Base-by-base conservation (phyloP, 2,113 vertebrate genomes). In the Hiodon tergisus region DNA sequence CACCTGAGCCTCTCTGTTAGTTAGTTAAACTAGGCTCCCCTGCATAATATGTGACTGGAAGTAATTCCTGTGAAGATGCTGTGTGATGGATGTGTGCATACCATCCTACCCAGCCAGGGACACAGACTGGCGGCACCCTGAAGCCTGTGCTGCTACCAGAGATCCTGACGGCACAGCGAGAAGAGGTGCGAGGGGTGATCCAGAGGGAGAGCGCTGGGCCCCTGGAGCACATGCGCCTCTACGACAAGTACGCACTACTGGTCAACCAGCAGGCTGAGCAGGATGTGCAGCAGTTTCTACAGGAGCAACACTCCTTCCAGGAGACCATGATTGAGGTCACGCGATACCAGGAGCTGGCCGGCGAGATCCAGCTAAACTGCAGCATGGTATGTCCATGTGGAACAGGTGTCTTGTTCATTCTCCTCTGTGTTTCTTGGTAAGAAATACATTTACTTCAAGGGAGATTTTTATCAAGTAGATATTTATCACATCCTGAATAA, bases 111-210 rank as follows among this genome's bases (percentile, higher is more conserved):
- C 76, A 94, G 91, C 85, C 88, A 76, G 82, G 83, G 65, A 78
- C 72, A 47, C 83, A 85, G n/a, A 63, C 16, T 31, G 79, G 69
- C 54, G 85, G 78, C 62, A 86, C 31, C 57, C 79, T 98, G 76
- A 93, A 89, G 71, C 95, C 94, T 8, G 66, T 92, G 31, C 85
- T 96, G 75, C 88, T 93, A 14, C 81, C 88, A 14, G 93, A 94
- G 81, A 87, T 95, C 71, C 31, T 96, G 0, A 52, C 88, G 3
- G 83, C 83, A 51, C 90, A 93, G 75, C 91, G 87, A 75, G 80
- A 85, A 71, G 88, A 89, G 69, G 86, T 96, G 14, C 86, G 51
- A 71, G 81, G 83, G 50, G 88, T 93, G 78, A 84, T 96, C 57
- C 53, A 58, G 62, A 85, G 74, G 63, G 92, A 94, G 85, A 90